Conservation (phyloP, 1,140 invertebrate genomes). For the Micrasema minimum region DNA sequence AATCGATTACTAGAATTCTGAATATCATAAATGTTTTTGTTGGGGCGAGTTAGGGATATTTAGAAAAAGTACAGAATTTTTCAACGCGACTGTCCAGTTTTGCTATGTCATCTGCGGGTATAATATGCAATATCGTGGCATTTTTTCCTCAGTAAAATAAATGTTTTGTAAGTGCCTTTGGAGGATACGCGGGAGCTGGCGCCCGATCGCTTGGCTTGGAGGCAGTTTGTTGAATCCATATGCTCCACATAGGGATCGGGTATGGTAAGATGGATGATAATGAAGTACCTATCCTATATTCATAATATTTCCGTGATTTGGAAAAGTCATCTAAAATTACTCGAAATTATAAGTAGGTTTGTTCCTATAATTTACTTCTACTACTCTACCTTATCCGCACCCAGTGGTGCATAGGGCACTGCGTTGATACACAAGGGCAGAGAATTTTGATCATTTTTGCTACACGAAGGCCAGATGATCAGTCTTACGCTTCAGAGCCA, state of each 20-base stretch:
- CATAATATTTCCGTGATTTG: not conserved
- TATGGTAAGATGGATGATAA: slow-evolving; percentile 2
- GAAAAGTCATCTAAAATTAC: not conserved
- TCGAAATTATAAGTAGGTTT: not conserved
- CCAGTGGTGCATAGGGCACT: too few species aligned
- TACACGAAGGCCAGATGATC: too few species aligned
- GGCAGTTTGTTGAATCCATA: too few species aligned
- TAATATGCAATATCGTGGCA: not conserved
- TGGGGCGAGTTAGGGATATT: slow-evolving; percentile 30
- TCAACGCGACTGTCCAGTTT: slow-evolving; percentile 26
- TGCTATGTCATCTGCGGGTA: not conserved
- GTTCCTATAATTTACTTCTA: not conserved
- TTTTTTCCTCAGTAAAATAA: too few species aligned
- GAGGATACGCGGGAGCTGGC: too few species aligned
- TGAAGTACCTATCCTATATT: not conserved
- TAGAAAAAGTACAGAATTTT: slow-evolving; percentile 21
- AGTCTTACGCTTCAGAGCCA: too few species aligned
- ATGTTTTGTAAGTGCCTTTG: too few species aligned
- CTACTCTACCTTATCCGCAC: too few species aligned
- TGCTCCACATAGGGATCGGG: too few species aligned
- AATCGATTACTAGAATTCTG: slow-evolving; percentile 16
- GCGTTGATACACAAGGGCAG: too few species aligned
- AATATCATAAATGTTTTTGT: slow-evolving; percentile 30
- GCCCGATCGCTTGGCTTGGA: too few species aligned
- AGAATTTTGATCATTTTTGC: too few species aligned